Base-by-base conservation (phyloP, 37 sponge, comb jelly and placozoan species). In the Agelas oroides region DNA sequence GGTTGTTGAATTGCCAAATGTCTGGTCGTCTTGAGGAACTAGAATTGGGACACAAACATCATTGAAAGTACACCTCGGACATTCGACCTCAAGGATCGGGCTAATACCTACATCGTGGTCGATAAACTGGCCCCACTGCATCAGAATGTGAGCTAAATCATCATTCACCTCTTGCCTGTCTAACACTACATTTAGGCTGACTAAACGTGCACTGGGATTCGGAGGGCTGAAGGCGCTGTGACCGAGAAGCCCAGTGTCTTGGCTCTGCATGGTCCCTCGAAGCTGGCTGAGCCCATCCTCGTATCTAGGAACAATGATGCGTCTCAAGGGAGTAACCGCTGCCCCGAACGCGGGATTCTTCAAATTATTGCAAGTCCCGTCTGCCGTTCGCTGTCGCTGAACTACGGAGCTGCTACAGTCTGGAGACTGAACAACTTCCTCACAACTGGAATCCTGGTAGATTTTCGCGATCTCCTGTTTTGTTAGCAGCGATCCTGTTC, bases 51-150 rank as follows among this genome's bases (percentile, higher is more conserved):
- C 53, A 68, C 93, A 93, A 0, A 57, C 59, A 19, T 78, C 85
- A 27, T 71, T 77, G 40, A 70, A 37, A 2, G 53, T 53, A 58
- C 89, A 88, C 0, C 32, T 53, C 8, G 25, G 21, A 36, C 82
- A 82, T 1, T 62, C 76, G 5, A 41, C 81, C 15, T 52, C 46
- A 30, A 83, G 55, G 28, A 61, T 78, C 8, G 90, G 92, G 1
- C 79, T 23, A 19, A 87, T 61, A 28, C 72, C 86, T 24, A 88
- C 32, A 71, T 98, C 99, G 67, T 98, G 99, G 39, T 98, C 99
- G 23, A 96, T 59, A 62, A 96, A 96, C 78, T 98, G 97, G 3
- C 97, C 97, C 90, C 92, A 96, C 59, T 93, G 94, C 93, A 98
- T 92, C 59, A 97, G 77, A 71, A 98, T 81, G 74, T 92, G 95